phyloP scores from a whole-genome alignment of 2,888 invertebrate species.

The Drosophila mulleri region DNA sequence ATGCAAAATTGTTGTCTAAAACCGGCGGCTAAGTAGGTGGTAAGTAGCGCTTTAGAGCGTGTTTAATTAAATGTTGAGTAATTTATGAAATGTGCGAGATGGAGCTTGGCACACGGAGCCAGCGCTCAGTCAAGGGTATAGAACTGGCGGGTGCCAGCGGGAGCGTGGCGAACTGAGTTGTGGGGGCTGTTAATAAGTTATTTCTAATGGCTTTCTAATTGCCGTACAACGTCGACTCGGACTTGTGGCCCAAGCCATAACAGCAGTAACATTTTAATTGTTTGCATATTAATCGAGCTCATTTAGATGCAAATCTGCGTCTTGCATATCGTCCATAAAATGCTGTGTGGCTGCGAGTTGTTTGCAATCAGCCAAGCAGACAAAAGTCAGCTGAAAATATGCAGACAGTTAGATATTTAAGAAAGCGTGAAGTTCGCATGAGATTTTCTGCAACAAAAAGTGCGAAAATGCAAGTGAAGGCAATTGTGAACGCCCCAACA shows the following conservation, averaged over 20 bases:
- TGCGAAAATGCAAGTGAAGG: slow-evolving; percentile 72
- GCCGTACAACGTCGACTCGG: slow-evolving; percentile 42
- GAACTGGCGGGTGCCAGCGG: background rate
- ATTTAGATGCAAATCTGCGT: slow-evolving; percentile 74
- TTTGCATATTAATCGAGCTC: slow-evolving; percentile 60
- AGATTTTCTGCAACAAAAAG: slow-evolving; percentile 61
- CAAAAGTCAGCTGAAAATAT: background rate
- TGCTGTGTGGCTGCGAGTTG: background rate
- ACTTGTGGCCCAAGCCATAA: slow-evolving; percentile 47
- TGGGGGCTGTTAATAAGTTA: slow-evolving; percentile 69
- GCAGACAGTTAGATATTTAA: slow-evolving; percentile 15
- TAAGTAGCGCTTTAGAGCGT: slow-evolving; percentile 82
- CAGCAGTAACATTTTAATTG: slow-evolving; percentile 75
- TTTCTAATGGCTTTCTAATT: slow-evolving; percentile 80
- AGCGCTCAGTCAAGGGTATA: background rate
- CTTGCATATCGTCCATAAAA: slow-evolving; percentile 16
- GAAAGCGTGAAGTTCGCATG: slow-evolving; percentile 74
- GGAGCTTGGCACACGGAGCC: slow-evolving; percentile 7
- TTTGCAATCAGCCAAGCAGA: slow-evolving; percentile 26
- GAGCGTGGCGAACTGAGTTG: background rate
- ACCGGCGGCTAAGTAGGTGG: slow-evolving; percentile 80
- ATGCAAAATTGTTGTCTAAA: slow-evolving; percentile 81
- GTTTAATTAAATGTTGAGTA: slow-evolving; percentile 82
- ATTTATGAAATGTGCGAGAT: slow-evolving; percentile 70
- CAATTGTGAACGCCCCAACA: slow-evolving; percentile 21